Evolutionary conservation across 2,888 invertebrate genomes (phyloP).

Genomic region (Ypsolopha scabrella): DNA sequence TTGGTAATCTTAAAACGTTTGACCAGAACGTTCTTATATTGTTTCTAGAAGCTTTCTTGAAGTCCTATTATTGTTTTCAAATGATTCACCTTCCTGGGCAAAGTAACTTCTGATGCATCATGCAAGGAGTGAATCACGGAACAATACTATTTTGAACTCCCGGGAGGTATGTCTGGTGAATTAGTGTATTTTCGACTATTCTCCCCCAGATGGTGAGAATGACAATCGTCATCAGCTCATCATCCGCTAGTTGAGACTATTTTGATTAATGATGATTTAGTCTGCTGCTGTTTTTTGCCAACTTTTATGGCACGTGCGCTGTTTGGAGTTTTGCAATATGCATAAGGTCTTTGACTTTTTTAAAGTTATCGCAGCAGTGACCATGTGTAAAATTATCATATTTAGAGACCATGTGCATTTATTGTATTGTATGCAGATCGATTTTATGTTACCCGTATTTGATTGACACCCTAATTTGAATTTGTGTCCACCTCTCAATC

Average conservation of each 20-base stretch:
- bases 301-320: too few species aligned
- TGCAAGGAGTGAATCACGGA: background rate
- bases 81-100: background rate
- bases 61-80: background rate
- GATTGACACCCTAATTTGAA: too few species aligned
- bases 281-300: too few species aligned
- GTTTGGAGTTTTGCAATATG: too few species aligned
- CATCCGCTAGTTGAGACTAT: constrained; percentile 5
- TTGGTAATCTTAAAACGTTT: background rate
- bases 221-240: constrained; percentile 19
- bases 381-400: too few species aligned
- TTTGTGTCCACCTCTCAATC: too few species aligned
- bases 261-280: background rate
- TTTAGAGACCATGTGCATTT: too few species aligned
- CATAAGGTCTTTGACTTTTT: too few species aligned
- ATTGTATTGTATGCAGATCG: too few species aligned
- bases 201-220: constrained; percentile 37
- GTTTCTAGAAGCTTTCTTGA: background rate
- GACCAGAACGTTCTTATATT: background rate
- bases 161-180: background rate
- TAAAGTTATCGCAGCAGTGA: too few species aligned
- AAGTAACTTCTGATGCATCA: background rate
- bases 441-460: too few species aligned
- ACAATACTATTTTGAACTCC: background rate
- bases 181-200: constrained; percentile 39